Percentiles rank a stretch among this genome's conserved stretches.
phyloP scores from a whole-genome alignment of 2,888 invertebrate species.

The Smittia aterrima region DNA sequence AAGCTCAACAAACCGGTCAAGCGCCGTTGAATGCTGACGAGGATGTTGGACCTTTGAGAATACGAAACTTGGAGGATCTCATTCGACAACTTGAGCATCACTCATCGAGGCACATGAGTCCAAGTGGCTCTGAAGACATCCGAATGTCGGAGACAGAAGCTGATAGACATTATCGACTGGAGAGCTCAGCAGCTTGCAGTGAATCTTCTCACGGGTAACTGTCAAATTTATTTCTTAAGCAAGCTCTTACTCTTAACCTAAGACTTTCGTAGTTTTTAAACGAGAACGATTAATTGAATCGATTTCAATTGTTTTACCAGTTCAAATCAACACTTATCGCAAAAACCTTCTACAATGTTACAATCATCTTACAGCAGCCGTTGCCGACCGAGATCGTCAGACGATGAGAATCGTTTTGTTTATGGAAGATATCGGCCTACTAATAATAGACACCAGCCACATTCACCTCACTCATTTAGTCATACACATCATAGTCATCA shows the following conservation, averaged over 20 bases:
- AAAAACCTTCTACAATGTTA: slow-evolving; percentile 56
- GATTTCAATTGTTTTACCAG: slow-evolving; percentile 45
- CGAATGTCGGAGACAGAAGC: slow-evolving; percentile 80
- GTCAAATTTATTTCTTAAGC: slow-evolving; percentile 40
- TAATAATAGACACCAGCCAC: slow-evolving; percentile 58
- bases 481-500: slow-evolving; percentile 56
- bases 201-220: slow-evolving; percentile 70
- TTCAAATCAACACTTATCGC: slow-evolving; percentile 56
- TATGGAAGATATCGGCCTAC: slow-evolving; percentile 66
- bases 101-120: slow-evolving; percentile 82
- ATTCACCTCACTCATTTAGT: slow-evolving; percentile 56
- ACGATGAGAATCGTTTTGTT: slow-evolving; percentile 72
- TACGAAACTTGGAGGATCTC: slow-evolving; percentile 86
- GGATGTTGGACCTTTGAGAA: slow-evolving; percentile 80
- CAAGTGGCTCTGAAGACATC: slow-evolving; percentile 87
- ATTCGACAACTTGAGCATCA: slow-evolving; percentile 86
- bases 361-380: slow-evolving; percentile 57
- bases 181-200: slow-evolving; percentile 69
- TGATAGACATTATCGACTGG: slow-evolving; percentile 82
- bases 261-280: background rate
- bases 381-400: slow-evolving; percentile 60
- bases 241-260: background rate
- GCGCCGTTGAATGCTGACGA: slow-evolving; percentile 64
- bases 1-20: slow-evolving; percentile 48
- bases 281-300: background rate